Evolutionary conservation across 2,113 vertebrate genomes (phyloP).

Genomic region (Myanophis thanlyinensis): DNA sequence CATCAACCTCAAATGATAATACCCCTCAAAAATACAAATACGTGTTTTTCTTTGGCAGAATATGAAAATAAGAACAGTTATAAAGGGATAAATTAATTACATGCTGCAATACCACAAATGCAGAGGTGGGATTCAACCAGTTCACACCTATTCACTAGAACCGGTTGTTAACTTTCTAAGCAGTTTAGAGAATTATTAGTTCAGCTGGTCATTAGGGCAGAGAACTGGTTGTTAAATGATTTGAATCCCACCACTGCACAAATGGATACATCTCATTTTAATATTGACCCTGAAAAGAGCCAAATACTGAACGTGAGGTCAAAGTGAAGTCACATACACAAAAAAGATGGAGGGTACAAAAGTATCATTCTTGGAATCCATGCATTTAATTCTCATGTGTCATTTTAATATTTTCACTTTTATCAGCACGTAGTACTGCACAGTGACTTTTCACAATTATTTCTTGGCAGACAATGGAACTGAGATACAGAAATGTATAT

Average conservation of each 20-base stretch:
- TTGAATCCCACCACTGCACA: too few relatives aligned
- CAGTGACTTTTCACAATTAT: not conserved
- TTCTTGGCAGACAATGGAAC: not conserved
- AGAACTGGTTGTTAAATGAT: too few relatives aligned
- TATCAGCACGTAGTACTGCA: not conserved
- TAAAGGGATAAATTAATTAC: not conserved
- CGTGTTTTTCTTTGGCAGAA: not conserved
- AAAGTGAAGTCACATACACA: not conserved
- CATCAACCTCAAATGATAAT: not conserved
- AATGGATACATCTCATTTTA: not conserved
- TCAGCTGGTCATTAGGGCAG: too few relatives aligned
- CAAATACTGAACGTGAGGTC: not conserved
- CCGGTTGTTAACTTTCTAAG: too few relatives aligned
- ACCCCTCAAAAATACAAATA: not conserved
- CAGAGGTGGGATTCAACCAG: too few relatives aligned
- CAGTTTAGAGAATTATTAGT: too few relatives aligned
- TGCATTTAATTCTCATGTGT: not conserved
- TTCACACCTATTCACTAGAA: too few relatives aligned
- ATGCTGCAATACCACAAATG: not conserved
- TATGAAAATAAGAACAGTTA: not conserved
- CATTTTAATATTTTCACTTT: not conserved
- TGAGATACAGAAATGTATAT: not conserved
- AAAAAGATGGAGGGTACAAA: not conserved
- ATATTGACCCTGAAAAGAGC: not conserved
- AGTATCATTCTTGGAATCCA: not conserved